A percentile compares a stretch with the other conserved stretches of the same genome.
phyloP scores from a whole-genome alignment of 92 coral and sea anemone species.

The Ricordea florida region DNA sequence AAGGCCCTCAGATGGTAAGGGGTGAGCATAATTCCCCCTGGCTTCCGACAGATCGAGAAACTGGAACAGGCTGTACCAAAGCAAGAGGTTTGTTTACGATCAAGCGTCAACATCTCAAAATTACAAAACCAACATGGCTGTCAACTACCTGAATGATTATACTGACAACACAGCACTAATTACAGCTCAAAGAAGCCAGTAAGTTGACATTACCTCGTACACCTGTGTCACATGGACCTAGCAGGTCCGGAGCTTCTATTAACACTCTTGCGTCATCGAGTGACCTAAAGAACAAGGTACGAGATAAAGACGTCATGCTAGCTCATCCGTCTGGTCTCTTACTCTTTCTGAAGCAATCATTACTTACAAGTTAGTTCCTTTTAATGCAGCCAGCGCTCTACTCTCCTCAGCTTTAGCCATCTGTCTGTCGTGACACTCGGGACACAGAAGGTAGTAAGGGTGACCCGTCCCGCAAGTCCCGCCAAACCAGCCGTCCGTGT shows the following conservation, averaged over 20 bases:
- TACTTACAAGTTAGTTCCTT: conserved; percentile 80
- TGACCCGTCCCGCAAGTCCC: conserved; percentile 90
- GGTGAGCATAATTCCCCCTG: too few species aligned
- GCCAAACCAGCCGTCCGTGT: conserved; percentile 94
- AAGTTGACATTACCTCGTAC: not conserved
- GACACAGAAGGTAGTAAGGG: conserved; percentile 82
- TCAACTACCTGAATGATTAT: too few species aligned
- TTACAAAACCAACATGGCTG: too few species aligned
- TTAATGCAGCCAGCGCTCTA: conserved; percentile 75
- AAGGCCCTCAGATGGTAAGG: too few species aligned
- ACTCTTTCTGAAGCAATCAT: too few species aligned
- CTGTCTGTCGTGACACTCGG: conserved; percentile 78
- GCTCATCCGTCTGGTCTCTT: too few species aligned
- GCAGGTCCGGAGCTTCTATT: conserved; percentile 80
- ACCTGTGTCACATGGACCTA: conserved; percentile 80
- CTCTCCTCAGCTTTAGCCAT: conserved; percentile 81
- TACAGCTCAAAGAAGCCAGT: not conserved
- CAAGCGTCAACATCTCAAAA: too few species aligned
- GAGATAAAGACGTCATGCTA: not conserved
- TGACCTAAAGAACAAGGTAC: conserved; percentile 29
- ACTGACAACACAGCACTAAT: too few species aligned
- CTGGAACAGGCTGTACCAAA: too few species aligned
- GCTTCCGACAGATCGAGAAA: too few species aligned
- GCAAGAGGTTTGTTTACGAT: too few species aligned
- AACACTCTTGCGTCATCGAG: conserved; percentile 77